phyloP scores from a whole-genome alignment of 2,113 vertebrate species.

The Amazona vittata region DNA sequence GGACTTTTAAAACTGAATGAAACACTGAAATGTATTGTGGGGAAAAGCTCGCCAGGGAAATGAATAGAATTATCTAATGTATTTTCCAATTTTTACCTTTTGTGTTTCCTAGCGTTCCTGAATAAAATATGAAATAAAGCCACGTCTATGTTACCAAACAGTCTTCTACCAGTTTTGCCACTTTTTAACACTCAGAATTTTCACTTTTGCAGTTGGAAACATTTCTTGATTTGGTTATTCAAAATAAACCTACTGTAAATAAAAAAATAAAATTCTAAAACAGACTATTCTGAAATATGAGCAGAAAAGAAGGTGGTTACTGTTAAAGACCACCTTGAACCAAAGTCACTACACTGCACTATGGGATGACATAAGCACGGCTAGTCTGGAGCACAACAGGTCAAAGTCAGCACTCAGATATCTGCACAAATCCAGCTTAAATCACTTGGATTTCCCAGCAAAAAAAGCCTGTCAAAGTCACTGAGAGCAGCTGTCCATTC shows the following conservation, averaged over 20 bases:
- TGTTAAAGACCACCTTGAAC: neutral
- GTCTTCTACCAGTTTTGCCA: neutral
- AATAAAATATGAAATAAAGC: constrained; percentile 30
- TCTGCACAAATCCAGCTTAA: constrained; percentile 13
- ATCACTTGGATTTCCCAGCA: neutral
- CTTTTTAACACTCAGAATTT: neutral
- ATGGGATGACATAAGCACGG: neutral
- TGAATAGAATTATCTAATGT: constrained; percentile 46
- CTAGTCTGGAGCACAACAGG: neutral
- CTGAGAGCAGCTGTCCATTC: neutral
- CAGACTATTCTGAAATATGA: neutral
- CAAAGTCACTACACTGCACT: neutral
- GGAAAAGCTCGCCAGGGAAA: constrained; percentile 49
- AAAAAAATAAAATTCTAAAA: neutral
- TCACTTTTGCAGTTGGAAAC: neutral
- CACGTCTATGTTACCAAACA: neutral
- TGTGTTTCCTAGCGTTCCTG: constrained; percentile 33
- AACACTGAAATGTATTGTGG: constrained; percentile 45
- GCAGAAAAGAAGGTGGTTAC: neutral
- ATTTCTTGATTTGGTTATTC: neutral
- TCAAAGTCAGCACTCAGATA: neutral
- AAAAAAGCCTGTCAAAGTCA: neutral
- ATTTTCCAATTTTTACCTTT: constrained; percentile 53
- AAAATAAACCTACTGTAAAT: neutral
- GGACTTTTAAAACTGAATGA: constrained; percentile 67